These are phyloP conservation scores for Hoplias malabaricus DNA, from an alignment of 2,113 vertebrate genomes.

Conservation along the genomic window DNA sequence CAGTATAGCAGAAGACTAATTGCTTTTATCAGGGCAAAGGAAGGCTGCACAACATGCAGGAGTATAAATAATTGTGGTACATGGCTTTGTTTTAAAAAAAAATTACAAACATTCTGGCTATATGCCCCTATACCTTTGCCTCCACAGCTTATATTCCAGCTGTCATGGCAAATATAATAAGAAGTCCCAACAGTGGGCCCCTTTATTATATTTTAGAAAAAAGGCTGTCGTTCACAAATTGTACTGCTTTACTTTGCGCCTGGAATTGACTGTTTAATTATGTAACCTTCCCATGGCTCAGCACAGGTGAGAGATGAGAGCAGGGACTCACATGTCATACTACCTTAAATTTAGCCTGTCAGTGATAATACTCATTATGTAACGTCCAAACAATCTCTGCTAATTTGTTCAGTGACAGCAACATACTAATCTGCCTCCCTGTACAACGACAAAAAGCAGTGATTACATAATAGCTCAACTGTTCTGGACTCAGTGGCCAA, in stretches of 20 bases:
- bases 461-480: slow-evolving; percentile 13
- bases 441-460: not conserved
- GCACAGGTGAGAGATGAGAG: not conserved
- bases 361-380: not conserved
- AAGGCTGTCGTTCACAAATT: slow-evolving; percentile 2
- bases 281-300: slow-evolving; percentile 1
- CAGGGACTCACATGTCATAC: not conserved
- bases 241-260: not conserved
- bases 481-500: not conserved
- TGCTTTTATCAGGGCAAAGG: too few species aligned
- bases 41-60: too few species aligned
- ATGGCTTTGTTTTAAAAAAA: not conserved
- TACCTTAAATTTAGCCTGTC: not conserved
- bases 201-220: slow-evolving; percentile 17
- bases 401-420: not conserved
- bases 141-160: not conserved
- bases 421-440: not conserved
- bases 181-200: slow-evolving; percentile 6
- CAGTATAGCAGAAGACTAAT: too few species aligned
- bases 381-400: not conserved
- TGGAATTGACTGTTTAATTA: slow-evolving; percentile 33
- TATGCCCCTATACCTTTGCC: not conserved
- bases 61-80: too few species aligned
- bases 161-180: not conserved
- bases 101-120: not conserved